Base-by-base conservation (phyloP, 1,140 invertebrate species). In the Ylistrum balloti region DNA sequence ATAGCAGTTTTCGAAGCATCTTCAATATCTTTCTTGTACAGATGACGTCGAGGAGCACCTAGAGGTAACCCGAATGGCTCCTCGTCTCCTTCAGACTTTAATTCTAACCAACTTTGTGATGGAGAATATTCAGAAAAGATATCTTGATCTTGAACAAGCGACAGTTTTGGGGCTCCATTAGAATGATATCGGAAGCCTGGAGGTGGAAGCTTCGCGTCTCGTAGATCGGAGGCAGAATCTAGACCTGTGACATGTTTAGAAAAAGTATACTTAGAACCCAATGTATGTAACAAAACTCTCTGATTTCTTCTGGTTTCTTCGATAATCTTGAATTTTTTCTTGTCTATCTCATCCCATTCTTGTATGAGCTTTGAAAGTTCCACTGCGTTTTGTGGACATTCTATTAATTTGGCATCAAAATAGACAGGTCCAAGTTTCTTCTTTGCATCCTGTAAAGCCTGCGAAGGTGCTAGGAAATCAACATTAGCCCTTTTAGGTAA, bases 341-440 rank as follows among this genome's bases (percentile, higher is more conserved):
- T 91, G 28, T 93, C 92, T 17, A 93, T 56, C 3, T 91, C 88
- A 33, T 91, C 91, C n/a, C 41, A 88, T 85, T 45, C 89, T 9
- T 91, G 86, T 48, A 90, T 33, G 0, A 91, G 88, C 88, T 90
- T 93, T 88, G 89, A 38, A 22, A 93, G 48, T 91, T 93, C 92
- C 33, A 93, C 38, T 22, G 92, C 92, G 87, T 93, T 93, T 89
- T 91, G 86, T 2, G 91, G 92, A 91, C 92, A 93, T 88, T 93
- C 92, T 35, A 93, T 89, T 17, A 93, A 41, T 88, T 88, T 91
- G 11, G 89, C 88, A 48, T 91, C 89, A 87, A 90, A 91, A 85
- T 89, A 93, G 11, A 90, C 85, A 22, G 91, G 87, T 3, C 92
- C 92, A 33, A 93, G 45, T 89, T 90, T 89, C 48, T 90, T 86